phyloP scores from a whole-genome alignment of 53 echinoderm and acorn worm genomes.

The Paelopatides confundens region DNA sequence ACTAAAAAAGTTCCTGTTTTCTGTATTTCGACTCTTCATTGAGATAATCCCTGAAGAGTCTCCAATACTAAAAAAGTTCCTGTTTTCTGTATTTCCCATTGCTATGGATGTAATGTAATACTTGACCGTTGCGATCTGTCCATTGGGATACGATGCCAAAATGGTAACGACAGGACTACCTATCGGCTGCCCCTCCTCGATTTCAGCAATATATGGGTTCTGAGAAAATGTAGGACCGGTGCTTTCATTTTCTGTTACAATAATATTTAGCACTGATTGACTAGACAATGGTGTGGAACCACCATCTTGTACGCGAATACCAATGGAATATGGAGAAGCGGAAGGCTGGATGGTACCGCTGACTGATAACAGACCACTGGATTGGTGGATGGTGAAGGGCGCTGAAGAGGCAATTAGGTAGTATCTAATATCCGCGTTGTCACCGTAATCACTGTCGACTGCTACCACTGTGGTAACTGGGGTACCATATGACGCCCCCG shows the following conservation, averaged over 20 bases:
- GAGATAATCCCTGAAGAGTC: conserved; percentile 68
- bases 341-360: conserved; percentile 54
- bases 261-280: conserved; percentile 56
- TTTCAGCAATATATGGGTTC: conserved; percentile 55
- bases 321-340: conserved; percentile 59
- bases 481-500: conserved; percentile 45
- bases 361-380: conserved; percentile 74
- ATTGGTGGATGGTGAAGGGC: conserved; percentile 76
- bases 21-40: conserved; percentile 52
- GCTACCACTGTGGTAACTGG: conserved; percentile 76
- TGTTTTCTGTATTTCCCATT: conserved; percentile 55
- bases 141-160: conserved; percentile 66
- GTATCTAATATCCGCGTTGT: conserved; percentile 83
- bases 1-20: conserved; percentile 67
- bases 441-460: conserved; percentile 79
- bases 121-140: conserved; percentile 56
- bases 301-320: conserved; percentile 70
- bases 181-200: conserved; percentile 70
- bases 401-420: conserved; percentile 54
- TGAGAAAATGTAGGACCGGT: conserved; percentile 68
- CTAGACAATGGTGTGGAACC: conserved; percentile 66
- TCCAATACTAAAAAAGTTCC: conserved; percentile 68
- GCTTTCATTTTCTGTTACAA: conserved; percentile 68
- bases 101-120: conserved; percentile 84
- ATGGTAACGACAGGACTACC: conserved; percentile 78